These are phyloP conservation scores for Kryptolebias ocellatus DNA, from an alignment of 2,797 vertebrate genomes.

Conservation along the genomic window DNA sequence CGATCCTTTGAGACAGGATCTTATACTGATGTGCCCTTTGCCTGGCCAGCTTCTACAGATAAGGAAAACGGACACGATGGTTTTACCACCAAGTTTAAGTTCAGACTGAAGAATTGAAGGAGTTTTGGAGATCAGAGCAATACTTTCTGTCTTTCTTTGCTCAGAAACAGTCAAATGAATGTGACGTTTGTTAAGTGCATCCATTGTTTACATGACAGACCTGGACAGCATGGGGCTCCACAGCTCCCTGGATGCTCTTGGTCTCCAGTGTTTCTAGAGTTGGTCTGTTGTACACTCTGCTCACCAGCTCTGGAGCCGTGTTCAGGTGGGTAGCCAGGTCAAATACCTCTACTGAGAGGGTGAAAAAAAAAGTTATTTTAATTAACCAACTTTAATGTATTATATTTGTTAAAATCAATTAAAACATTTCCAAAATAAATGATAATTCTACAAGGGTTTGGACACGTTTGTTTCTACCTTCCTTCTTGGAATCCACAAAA, in stretches of 20 bases:
- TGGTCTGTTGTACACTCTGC: conserved; percentile 91
- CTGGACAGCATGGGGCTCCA: conserved; percentile 67
- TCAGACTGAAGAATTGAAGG: background rate
- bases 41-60: conserved; percentile 83
- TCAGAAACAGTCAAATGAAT: no score
- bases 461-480: conserved; percentile 77
- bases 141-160: no score
- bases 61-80: conserved; percentile 1
- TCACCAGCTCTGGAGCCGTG: conserved; percentile 88
- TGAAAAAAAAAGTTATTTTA: background rate
- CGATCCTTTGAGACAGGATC: conserved; percentile 89
- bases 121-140: background rate
- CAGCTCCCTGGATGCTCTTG: conserved; percentile 83
- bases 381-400: background rate
- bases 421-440: no score
- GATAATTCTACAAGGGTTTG: background rate
- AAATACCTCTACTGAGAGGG: conserved; percentile 84
- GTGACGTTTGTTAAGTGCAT: no score
- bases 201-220: conserved; percentile 62
- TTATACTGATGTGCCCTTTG: conserved; percentile 87
- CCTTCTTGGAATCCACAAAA: conserved; percentile 88
- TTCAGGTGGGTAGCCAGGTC: conserved; percentile 87
- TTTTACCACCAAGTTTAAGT: background rate
- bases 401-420: background rate
- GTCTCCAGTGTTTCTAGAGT: conserved; percentile 88